A percentile compares a stretch with the other conserved stretches of the same genome.
Evolutionary conservation across 2,888 invertebrate species (phyloP).

Genomic region (Machimus rusticus): DNA sequence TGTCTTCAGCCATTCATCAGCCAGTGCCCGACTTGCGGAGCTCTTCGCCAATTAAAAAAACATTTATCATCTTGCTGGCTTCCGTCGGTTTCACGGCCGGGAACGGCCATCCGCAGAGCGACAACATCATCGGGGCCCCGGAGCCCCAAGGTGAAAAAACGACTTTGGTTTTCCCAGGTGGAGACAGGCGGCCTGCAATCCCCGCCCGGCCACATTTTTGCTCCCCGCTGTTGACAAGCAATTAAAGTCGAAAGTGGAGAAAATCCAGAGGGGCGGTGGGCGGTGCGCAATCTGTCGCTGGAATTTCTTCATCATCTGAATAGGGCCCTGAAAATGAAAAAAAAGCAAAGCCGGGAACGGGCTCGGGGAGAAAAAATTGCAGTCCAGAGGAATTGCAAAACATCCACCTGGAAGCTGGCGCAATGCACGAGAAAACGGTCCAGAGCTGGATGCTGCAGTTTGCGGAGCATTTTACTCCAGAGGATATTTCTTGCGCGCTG

Average conservation of each 20-base stretch:
- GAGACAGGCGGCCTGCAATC: background rate
- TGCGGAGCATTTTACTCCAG: background rate
- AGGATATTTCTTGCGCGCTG: background rate
- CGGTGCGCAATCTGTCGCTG: background rate
- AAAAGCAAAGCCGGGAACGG: background rate
- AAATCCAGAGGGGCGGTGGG: background rate
- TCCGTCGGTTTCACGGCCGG: background rate
- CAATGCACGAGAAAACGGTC: background rate
- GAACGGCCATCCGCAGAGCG: background rate
- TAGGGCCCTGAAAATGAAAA: background rate
- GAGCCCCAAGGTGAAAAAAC: background rate
- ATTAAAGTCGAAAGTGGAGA: conserved; percentile 6
- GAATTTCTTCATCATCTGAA: conserved; percentile 7
- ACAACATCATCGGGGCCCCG: background rate
- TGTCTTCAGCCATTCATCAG: background rate
- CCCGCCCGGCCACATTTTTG: background rate
- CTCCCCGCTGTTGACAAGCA: background rate
- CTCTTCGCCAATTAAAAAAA: background rate
- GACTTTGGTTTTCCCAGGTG: background rate
- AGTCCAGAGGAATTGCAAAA: background rate
- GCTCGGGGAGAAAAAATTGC: background rate
- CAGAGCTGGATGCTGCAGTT: background rate
- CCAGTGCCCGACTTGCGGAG: background rate
- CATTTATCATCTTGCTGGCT: background rate
- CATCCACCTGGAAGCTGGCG: background rate